Evolutionary conservation across 2,797 vertebrate species (phyloP).

Genomic region (Liparis tanakae): DNA sequence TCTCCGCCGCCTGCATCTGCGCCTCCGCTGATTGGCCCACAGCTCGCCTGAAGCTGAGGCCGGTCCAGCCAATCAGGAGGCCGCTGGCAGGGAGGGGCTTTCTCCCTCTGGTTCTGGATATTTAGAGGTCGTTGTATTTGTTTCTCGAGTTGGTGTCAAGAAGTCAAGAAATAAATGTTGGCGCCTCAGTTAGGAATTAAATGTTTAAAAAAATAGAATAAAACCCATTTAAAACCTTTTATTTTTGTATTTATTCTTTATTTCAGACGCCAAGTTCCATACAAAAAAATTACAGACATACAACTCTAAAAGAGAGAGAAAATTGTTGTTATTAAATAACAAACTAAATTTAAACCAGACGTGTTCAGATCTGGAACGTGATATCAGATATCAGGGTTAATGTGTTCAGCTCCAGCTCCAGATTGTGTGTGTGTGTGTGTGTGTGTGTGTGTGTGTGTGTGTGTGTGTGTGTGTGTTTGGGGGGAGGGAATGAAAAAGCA

Average conservation of each 20-base stretch:
- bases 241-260: too few species aligned
- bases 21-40: slow-evolving; percentile 68
- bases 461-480: too few species aligned
- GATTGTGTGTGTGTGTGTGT: too few species aligned
- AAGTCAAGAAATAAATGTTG: slow-evolving; percentile 3
- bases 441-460: too few species aligned
- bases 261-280: too few species aligned
- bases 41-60: slow-evolving; percentile 49
- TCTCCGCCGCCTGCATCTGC: slow-evolving; percentile 59
- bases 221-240: neutral
- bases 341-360: neutral
- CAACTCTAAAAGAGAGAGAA: too few species aligned
- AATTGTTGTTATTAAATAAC: too few species aligned
- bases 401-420: slow-evolving; percentile 2
- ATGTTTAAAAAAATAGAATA: neutral
- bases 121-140: slow-evolving; percentile 51
- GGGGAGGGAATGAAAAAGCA: too few species aligned
- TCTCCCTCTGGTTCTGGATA: slow-evolving; percentile 25
- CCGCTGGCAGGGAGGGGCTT: slow-evolving; percentile 53
- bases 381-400: slow-evolving; percentile 50
- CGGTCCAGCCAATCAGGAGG: slow-evolving; percentile 52
- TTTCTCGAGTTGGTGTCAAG: slow-evolving; percentile 11
- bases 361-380: slow-evolving; percentile 39
- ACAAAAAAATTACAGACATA: too few species aligned
- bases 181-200: neutral